Evolutionary conservation across 2,888 invertebrate species (phyloP).

Genomic region (Drosophila cognata): DNA sequence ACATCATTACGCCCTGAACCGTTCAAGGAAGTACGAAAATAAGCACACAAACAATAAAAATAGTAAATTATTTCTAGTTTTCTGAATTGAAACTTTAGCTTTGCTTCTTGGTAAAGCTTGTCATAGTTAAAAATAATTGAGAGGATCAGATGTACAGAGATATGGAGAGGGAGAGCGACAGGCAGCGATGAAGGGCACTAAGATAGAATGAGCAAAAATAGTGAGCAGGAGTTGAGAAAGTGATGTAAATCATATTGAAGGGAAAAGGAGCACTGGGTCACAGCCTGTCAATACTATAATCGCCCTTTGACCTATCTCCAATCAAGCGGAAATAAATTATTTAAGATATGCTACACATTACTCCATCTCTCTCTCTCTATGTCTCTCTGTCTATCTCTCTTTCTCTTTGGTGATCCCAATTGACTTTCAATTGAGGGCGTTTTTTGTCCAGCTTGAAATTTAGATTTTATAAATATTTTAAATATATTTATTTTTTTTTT

Average conservation of each 20-base stretch:
- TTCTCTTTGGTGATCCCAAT: slow-evolving; percentile 2
- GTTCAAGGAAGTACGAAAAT: background rate
- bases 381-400: background rate
- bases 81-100: background rate
- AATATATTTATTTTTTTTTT: slow-evolving; percentile 17
- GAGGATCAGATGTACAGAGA: background rate
- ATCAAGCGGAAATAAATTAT: slow-evolving; percentile 56
- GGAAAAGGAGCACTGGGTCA: background rate
- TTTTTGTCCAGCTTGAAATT: slow-evolving; percentile 32
- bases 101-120: background rate
- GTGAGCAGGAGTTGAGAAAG: background rate
- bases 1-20: background rate
- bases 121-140: background rate
- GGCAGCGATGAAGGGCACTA: background rate
- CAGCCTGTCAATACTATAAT: background rate
- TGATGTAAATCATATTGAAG: background rate
- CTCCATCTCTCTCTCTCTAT: background rate
- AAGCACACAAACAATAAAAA: background rate
- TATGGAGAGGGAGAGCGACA: background rate
- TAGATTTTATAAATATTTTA: slow-evolving; percentile 47
- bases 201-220: background rate
- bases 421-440: slow-evolving; percentile 13
- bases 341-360: slow-evolving; percentile 25
- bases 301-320: slow-evolving; percentile 28
- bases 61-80: background rate